Base-by-base conservation (phyloP, 2,888 invertebrate genomes). In the Drosophila anomalata region DNA sequence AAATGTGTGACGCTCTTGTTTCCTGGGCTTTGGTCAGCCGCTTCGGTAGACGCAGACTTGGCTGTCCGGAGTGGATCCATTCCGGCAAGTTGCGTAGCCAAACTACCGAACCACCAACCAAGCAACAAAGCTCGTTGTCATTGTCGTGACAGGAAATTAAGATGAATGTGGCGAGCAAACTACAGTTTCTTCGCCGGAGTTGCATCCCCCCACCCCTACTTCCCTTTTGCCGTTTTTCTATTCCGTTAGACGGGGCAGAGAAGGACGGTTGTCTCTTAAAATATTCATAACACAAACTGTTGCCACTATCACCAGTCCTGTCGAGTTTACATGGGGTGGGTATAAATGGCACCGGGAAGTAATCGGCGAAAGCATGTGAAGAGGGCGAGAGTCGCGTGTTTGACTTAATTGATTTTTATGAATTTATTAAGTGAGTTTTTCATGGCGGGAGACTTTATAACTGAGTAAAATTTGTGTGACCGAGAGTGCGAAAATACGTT, bases 121-220 rank as follows among this genome's bases (percentile, higher is more conserved):
- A 55, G 51, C 62, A 56, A 62, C 62, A 68, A 80, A 70, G 79
- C 74, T 79, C 79, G 81, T 84, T 87, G 86, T 86, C 87, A 85
- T 83, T 83, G 86, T 80, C 86, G 76, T 85, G 85, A 85, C 85
- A 85, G 85, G 85, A 85, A 85, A 85, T 85, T 85, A 85, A 85
- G 85, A 85, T 85, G 85, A 87, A 85, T 85, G 85, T 85, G 85
- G 86, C 79, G 80, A 87, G 77, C 87, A 82, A 86, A 83, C 82
- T 82, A 80, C 75, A 82, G 78, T 75, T 78, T 75, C 85, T 66
- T 73, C 60, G 36, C 42, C 48, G 60, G 57, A 68, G 50, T 56
- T 39, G 22, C 46, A 46, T 41, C 52, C 60, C 72, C 41, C 39
- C 22, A 14, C 17, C 36, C 44, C 39, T 57, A 47, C 12, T 42